Evolutionary conservation across 2,888 invertebrate species (phyloP).

Genomic region (Lasioglossum calceatum): DNA sequence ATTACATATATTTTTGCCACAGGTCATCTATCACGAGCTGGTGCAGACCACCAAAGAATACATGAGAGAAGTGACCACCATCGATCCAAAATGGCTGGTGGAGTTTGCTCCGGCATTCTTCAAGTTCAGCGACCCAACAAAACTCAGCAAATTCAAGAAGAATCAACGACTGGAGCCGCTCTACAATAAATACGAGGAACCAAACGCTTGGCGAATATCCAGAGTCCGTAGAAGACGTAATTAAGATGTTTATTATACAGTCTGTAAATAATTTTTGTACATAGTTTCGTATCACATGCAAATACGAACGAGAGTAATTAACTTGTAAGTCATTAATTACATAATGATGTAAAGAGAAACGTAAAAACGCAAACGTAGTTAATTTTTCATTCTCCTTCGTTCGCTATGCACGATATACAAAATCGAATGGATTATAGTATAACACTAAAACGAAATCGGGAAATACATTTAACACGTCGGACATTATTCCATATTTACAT

Average conservation of each 20-base stretch:
- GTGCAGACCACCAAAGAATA: constrained; percentile 99
- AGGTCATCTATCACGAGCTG: constrained; percentile 99
- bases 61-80: constrained; percentile 98
- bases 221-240: constrained; percentile 94
- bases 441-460: constrained; percentile 2
- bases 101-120: constrained; percentile 99
- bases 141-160: constrained; percentile 99
- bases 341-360: not conserved
- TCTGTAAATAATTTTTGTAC: constrained; percentile 66
- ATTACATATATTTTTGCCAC: not conserved
- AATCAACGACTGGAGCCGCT: constrained; percentile 99
- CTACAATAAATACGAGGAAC: constrained; percentile 99
- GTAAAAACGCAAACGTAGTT: not conserved
- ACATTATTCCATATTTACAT: constrained; percentile 20
- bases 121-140: constrained; percentile 99
- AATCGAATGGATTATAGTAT: constrained; percentile 1
- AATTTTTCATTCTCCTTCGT: not conserved
- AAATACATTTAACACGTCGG: constrained; percentile 18
- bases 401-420: constrained; percentile 29
- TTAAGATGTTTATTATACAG: constrained; percentile 84
- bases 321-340: not conserved
- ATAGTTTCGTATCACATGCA: constrained; percentile 31
- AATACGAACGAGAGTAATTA: constrained; percentile 27
- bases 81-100: constrained; percentile 99
- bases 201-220: constrained; percentile 99